Conservation (phyloP, 2,888 invertebrate species). For the Cheilosia variabilis region DNA sequence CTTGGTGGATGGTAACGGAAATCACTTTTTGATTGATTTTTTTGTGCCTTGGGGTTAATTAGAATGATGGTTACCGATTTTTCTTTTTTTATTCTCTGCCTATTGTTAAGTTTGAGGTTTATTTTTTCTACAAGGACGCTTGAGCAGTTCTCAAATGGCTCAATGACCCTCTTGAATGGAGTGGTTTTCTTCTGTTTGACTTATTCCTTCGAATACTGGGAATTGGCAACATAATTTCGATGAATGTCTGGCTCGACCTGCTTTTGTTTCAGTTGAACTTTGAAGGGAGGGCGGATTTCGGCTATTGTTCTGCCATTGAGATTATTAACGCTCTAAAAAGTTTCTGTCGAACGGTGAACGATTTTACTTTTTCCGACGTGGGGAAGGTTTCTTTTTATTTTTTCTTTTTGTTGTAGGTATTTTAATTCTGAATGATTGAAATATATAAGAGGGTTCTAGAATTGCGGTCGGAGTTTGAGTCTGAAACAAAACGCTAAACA, state of each 20-base stretch:
- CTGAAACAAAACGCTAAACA: constrained; percentile 1
- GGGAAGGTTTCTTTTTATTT: constrained; percentile 15
- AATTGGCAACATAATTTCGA: constrained; percentile 73
- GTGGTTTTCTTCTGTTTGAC: constrained; percentile 59
- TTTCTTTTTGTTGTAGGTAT: neutral
- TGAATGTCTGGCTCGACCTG: constrained; percentile 63
- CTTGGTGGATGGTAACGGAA: constrained; percentile 65
- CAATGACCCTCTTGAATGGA: constrained; percentile 60
- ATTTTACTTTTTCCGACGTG: constrained; percentile 37
- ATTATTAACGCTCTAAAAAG: constrained; percentile 63
- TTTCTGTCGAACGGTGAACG: constrained; percentile 39
- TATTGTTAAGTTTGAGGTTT: constrained; percentile 37
- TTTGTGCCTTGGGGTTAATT: constrained; percentile 73
- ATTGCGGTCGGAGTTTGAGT: neutral
- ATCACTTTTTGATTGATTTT: constrained; percentile 74
- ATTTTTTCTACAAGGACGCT: constrained; percentile 37
- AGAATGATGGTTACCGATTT: constrained; percentile 62
- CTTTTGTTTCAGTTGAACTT: constrained; percentile 57
- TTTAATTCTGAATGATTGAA: constrained; percentile 5
- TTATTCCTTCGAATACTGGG: constrained; percentile 46
- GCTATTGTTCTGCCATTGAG: constrained; percentile 45
- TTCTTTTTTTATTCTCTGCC: constrained; percentile 38
- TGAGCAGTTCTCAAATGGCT: constrained; percentile 46
- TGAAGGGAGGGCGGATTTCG: neutral
- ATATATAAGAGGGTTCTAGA: neutral